These are phyloP conservation scores for Sinocyclocheilus rhinocerous DNA, from an alignment of 2,113 vertebrate genomes.

Conservation along the genomic window DNA sequence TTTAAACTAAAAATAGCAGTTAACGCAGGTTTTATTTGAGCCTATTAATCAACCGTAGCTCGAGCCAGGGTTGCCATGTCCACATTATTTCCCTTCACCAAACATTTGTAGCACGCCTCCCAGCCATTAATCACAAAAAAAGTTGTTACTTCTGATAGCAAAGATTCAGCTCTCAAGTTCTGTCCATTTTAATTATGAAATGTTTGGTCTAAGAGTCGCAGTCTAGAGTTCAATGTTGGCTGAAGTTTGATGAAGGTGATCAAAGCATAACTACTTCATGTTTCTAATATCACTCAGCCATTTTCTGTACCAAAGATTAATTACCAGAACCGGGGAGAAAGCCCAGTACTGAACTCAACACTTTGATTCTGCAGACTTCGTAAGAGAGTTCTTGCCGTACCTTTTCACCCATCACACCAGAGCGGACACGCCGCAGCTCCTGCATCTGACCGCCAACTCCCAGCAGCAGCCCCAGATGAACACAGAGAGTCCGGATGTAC, in stretches of 20 bases:
- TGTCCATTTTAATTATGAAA: no score
- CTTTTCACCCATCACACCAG: conserved; percentile 91
- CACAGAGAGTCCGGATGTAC: conserved; percentile 92
- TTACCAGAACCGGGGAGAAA: conserved; percentile 81
- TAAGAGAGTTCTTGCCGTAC: no score
- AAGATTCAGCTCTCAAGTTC: no score
- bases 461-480: conserved; percentile 90
- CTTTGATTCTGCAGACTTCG: conserved; percentile 78
- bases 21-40: no score
- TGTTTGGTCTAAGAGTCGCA: no score
- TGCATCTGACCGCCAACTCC: conserved; percentile 98
- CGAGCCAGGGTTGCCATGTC: no score
- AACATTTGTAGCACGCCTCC: no score
- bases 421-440: conserved; percentile 91
- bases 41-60: no score
- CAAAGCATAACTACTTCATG: not conserved
- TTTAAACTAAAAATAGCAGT: no score
- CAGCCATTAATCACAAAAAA: no score
- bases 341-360: conserved; percentile 91
- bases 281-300: conserved; percentile 58
- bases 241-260: conserved; percentile 1
- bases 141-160: no score
- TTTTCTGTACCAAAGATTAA: conserved; percentile 87
- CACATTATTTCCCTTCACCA: no score
- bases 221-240: conserved; percentile 62